A percentile compares a stretch with the other conserved stretches of the same genome.
These are phyloP conservation scores for Pantherophis alleghaniensis DNA, from an alignment of 2,797 vertebrate species.

Conservation along the genomic window DNA sequence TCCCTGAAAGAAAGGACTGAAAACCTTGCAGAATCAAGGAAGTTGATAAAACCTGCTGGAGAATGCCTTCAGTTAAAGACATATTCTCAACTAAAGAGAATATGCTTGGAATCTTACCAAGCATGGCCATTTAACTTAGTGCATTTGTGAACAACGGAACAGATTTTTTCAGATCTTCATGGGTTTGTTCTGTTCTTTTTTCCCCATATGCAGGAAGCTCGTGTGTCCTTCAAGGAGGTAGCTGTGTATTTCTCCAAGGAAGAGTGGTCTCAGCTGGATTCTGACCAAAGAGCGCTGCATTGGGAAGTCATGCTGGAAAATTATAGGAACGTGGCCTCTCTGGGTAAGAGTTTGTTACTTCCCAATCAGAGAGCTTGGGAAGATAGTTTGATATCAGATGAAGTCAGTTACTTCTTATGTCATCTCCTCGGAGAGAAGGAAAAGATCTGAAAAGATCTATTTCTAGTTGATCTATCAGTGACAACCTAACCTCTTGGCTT, in stretches of 20 bases:
- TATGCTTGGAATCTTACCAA: not conserved
- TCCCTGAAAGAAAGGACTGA: not conserved
- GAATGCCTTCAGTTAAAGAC: not conserved
- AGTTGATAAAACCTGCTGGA: not conserved
- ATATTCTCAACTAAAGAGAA: not conserved
- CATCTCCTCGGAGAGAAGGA: too few species aligned
- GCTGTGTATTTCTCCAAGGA: not conserved
- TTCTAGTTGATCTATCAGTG: too few species aligned
- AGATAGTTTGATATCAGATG: not conserved
- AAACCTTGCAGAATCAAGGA: not conserved
- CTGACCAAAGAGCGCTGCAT: not conserved
- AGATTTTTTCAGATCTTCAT: not conserved
- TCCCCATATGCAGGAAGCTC: not conserved
- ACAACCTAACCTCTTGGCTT: too few species aligned
- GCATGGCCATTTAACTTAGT: not conserved
- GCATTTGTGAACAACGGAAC: not conserved
- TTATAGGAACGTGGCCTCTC: not conserved
- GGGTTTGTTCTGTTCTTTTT: not conserved
- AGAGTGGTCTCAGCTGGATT: not conserved
- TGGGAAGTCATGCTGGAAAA: not conserved
- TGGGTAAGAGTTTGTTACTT: not conserved
- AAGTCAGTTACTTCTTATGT: not conserved
- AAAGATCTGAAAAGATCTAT: too few species aligned
- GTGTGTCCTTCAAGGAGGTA: not conserved
- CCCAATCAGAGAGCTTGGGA: not conserved